Evolutionary conservation across 2,888 invertebrate genomes (phyloP), one percentile per base, ranked within the genome.

Genomic region (Synergus itoensis): DNA sequence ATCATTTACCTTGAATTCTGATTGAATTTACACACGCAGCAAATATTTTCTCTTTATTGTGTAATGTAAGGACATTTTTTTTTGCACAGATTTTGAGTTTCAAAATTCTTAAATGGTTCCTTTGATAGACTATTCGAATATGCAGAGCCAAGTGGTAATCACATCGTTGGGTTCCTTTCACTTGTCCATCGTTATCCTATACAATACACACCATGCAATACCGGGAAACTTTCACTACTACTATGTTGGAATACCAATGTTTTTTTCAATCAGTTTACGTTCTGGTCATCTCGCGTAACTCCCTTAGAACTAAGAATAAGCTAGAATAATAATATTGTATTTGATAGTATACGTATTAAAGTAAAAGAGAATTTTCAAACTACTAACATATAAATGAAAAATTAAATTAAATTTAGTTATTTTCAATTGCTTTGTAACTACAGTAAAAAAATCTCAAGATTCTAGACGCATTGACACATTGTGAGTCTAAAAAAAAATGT

Each of bases 181-280:
- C 69, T 69, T 69, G 69, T 69, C 48, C 69, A 69, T 69, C 69
- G 69, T 48, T 69, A 69, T 69, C 69, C 21, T 45, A 69, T 69
- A 67, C 67, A 67, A 67, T 67, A 45, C 45, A 45, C 45, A 45
- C 43, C 28, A 48, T 69, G 69, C 69, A 69, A 69, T 69, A 69
- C 69, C 69, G 69, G 45, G 45, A 28, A 69, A 69, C 69, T 69
- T 69, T 69, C 69, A 69, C 69, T 69, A 48, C 69, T 21, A 69
- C 69, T 69, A 45, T 69, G 69, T 69, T 69, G 69, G 69, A 69
- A 69, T 69, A 69, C 69, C 43, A 43, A 69, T 48, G 45, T 69
- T 69, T 64, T 69, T 69, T 69, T 28, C 45, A 69, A 69, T 36
- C 21, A 28, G 21, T 16, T 69, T 69, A 45, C 69, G 45, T 69